These are phyloP conservation scores for Colius striatus DNA, from an alignment of 2,113 vertebrate species.

Conservation along the genomic window DNA sequence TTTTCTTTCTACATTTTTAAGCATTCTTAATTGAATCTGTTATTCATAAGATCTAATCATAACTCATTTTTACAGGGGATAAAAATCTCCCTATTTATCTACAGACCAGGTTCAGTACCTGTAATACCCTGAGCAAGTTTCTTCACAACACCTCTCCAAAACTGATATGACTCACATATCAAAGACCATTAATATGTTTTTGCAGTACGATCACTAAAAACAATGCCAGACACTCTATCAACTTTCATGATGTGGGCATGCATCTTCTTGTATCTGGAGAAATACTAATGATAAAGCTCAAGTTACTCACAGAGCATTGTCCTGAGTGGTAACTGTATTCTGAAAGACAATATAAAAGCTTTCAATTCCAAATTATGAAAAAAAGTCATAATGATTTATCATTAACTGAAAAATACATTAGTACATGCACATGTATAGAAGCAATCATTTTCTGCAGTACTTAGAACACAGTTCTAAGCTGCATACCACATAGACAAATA, in stretches of 20 bases:
- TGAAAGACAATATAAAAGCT: neutral
- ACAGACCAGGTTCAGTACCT: neutral
- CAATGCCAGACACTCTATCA: neutral
- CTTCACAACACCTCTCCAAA: neutral
- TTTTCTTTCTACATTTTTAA: neutral
- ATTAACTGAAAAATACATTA: neutral
- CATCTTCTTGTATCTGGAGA: neutral
- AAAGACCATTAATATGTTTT: neutral
- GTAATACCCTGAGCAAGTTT: neutral
- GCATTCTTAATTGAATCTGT: neutral
- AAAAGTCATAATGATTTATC: neutral
- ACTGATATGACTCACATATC: rapidly evolving
- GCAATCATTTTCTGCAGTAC: neutral
- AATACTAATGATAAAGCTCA: neutral
- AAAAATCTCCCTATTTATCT: neutral
- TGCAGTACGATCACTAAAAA: neutral
- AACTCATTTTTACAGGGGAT: neutral
- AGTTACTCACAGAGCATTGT: neutral
- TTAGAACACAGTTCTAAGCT: neutral
- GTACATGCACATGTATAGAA: neutral
- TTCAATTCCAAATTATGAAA: neutral
- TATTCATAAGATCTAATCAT: neutral
- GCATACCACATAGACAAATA: neutral
- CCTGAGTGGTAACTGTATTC: neutral
- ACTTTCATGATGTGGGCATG: neutral